Evolutionary conservation across 2,797 vertebrate genomes (phyloP).

Genomic region (Agapornis canus): DNA sequence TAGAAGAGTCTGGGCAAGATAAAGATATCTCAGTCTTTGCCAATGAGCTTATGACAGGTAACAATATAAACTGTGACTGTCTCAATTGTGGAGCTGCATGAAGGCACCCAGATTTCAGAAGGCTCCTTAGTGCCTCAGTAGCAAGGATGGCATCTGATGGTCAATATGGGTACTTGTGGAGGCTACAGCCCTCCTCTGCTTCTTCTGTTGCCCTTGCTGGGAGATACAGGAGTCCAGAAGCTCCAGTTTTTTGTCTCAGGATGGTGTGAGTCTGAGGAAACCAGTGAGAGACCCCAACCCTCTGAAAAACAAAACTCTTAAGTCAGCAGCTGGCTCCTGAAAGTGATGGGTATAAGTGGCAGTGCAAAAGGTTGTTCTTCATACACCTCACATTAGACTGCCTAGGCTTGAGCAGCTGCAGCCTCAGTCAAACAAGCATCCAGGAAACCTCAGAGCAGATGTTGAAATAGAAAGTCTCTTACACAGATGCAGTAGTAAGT

Average conservation of each 20-base stretch:
- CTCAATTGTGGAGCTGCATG: background rate
- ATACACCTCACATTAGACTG: no score
- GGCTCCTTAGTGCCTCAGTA: background rate
- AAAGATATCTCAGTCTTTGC: background rate
- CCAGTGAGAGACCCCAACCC: rapidly evolving
- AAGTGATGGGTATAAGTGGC: background rate
- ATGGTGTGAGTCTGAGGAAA: background rate
- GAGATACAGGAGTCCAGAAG: background rate
- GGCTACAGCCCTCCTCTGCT: background rate
- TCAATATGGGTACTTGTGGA: rapidly evolving
- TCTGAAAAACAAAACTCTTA: background rate
- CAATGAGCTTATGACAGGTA: background rate
- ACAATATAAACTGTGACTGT: background rate
- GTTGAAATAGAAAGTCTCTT: background rate
- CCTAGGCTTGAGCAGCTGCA: background rate
- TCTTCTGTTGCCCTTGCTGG: background rate
- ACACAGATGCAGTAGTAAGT: background rate
- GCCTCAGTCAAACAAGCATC: background rate
- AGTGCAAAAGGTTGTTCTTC: background rate
- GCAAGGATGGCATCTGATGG: background rate
- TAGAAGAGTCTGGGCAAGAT: background rate
- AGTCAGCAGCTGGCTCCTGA: background rate
- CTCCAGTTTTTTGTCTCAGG: background rate
- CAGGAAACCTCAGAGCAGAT: background rate
- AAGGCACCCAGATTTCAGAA: background rate